phyloP scores from a whole-genome alignment of 53 echinoderm and acorn worm genomes.

The Crossaster papposus region DNA sequence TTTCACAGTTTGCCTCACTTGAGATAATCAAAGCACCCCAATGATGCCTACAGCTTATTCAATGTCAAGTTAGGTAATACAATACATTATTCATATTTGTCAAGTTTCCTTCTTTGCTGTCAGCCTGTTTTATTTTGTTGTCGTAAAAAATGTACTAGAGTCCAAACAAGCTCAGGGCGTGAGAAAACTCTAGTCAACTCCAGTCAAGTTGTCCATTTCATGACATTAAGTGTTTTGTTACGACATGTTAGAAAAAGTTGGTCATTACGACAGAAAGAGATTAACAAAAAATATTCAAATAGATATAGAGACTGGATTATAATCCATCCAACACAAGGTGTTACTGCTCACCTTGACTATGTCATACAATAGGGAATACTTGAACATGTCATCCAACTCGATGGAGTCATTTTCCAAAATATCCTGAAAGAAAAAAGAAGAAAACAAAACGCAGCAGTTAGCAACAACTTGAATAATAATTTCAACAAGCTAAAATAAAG shows the following conservation, averaged over 20 bases:
- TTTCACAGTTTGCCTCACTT: neutral
- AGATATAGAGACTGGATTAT: neutral
- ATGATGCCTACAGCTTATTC: neutral
- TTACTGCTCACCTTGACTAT: conserved; percentile 85
- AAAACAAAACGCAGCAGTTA: neutral
- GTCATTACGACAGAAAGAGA: neutral
- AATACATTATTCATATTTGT: neutral
- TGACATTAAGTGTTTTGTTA: neutral
- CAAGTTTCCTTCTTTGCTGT: conserved; percentile 4
- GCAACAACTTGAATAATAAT: neutral
- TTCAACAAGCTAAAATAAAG: neutral
- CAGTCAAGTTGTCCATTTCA: neutral
- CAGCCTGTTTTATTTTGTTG: neutral
- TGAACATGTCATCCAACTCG: conserved; percentile 96
- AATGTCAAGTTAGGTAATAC: neutral
- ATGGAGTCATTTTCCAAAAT: conserved; percentile 98
- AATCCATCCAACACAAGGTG: neutral
- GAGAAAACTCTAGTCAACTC: neutral
- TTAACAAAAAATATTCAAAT: neutral
- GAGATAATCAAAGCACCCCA: neutral
- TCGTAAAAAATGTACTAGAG: neutral
- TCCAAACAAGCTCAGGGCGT: neutral
- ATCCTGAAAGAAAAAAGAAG: conserved; percentile 74
- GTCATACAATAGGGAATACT: conserved; percentile 95
- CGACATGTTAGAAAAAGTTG: neutral